Evolutionary conservation across 53 echinoderm and acorn worm genomes (phyloP).

Genomic region (Paracentrotus lividus): DNA sequence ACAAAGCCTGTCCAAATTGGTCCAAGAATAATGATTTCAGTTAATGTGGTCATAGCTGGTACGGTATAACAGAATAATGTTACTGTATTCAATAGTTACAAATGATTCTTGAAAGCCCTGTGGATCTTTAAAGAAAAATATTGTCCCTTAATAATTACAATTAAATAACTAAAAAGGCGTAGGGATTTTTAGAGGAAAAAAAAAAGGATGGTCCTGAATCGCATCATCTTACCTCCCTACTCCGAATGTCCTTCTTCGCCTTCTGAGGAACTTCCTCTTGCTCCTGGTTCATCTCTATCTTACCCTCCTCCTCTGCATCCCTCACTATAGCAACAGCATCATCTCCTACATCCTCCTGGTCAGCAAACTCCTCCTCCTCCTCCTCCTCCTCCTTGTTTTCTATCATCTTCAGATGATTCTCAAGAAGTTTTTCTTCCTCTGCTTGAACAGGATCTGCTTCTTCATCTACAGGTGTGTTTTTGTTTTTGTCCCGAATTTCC

Average conservation of each 20-base stretch:
- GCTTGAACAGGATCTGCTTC: background rate
- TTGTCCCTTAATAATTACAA: too few relatives aligned
- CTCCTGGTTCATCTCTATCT: constrained; percentile 34
- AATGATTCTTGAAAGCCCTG: too few relatives aligned
- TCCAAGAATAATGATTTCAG: background rate
- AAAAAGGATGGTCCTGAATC: background rate
- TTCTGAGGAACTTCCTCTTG: background rate
- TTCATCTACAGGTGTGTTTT: background rate
- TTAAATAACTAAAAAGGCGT: too few relatives aligned
- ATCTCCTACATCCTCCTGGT: constrained; percentile 34
- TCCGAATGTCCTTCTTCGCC: constrained; percentile 51
- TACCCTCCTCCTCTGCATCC: constrained; percentile 31
- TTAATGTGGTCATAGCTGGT: too few relatives aligned
- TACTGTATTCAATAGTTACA: too few relatives aligned
- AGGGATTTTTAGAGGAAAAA: background rate
- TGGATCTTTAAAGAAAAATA: too few relatives aligned
- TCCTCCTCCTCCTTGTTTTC: constrained; percentile 13
- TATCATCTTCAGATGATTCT: constrained; percentile 39
- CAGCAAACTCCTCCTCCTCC: constrained; percentile 42
- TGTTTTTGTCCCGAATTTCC: constrained; percentile 17
- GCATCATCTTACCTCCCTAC: constrained; percentile 57
- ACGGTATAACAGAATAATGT: too few relatives aligned
- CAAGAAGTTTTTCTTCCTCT: background rate
- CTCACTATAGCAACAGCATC: background rate
- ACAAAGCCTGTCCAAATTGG: background rate